Evolutionary conservation across 2,888 invertebrate species (phyloP).

Genomic region (Plagiodera versicolora): DNA sequence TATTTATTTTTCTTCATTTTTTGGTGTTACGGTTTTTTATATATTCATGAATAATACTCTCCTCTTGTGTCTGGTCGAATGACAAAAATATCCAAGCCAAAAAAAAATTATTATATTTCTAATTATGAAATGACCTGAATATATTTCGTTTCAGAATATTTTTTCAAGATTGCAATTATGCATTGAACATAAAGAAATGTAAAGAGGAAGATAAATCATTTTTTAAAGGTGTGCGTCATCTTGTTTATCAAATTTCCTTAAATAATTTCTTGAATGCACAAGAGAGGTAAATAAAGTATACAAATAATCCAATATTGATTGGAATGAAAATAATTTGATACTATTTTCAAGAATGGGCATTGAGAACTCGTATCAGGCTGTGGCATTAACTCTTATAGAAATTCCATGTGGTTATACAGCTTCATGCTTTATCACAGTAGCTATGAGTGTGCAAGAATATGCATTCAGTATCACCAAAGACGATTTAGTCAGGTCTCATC

Average conservation of each 20-base stretch:
- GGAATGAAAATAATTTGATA: too few relatives aligned
- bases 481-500: constrained; percentile 52
- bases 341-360: constrained; percentile 52
- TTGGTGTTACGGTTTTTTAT: too few relatives aligned
- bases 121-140: too few relatives aligned
- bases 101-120: too few relatives aligned
- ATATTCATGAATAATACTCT: too few relatives aligned
- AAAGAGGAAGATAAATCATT: constrained; percentile 58
- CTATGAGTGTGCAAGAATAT: constrained; percentile 65
- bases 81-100: too few relatives aligned
- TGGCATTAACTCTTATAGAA: constrained; percentile 61
- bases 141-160: constrained; percentile 56
- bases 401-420: constrained; percentile 66
- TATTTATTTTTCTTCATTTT: too few relatives aligned
- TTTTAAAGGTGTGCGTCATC: constrained; percentile 56
- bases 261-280: constrained; percentile 9
- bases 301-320: too few relatives aligned
- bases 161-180: constrained; percentile 53
- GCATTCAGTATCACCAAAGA: constrained; percentile 54
- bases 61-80: too few relatives aligned
- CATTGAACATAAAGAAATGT: constrained; percentile 53
- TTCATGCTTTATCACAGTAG: constrained; percentile 60
- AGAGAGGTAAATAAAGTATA: not conserved
- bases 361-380: constrained; percentile 59
- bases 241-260: constrained; percentile 50